Base-by-base conservation (phyloP, 2,113 vertebrate genomes). In the Fulica atra region DNA sequence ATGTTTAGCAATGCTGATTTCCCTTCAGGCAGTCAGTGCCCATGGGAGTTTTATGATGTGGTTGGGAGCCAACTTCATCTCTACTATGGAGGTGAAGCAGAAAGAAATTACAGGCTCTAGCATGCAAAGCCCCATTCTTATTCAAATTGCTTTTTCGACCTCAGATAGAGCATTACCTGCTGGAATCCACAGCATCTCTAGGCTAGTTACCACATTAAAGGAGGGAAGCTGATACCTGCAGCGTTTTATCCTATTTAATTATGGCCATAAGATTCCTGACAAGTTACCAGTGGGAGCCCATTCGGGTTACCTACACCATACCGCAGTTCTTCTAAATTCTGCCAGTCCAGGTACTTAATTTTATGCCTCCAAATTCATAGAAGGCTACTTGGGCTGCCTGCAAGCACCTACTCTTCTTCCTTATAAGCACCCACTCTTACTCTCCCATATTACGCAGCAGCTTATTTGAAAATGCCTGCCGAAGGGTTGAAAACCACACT, bases 111-210 rank as follows among this genome's bases (percentile, higher is more conserved):
- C 96, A 95, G 77, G 93, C 65, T 90, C 61, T 16, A 53, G 88
- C 93, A 90, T 2, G 85, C 50, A 94, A 88, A 81, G n/a, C 44
- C 51, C 83, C 65, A 61, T 94, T 91, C 79, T 88, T 69, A 94
- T 31, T 89, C 88, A 95, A 72, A 94, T 63, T n/a, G 53, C 61
- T 90, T 57, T 42, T 92, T 76, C 86, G 86, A 4, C 72, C 69
- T 81, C 53, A 59, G 70, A 86, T 59, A 82, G 80, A 82, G 33
- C 60, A 74, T 3, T 72, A 76, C 85, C 81, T 72, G 64, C 57
- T 65, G 76, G 64, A 88, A 95, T 81, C 94, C 48, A 59, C 51
- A 77, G 87, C 61, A 77, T 91, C 76, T 84, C 81, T 56, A 61
- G 29, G 38, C 61, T 71, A 6, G 33, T 40, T 68, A 60, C 69